These are phyloP conservation scores for Drosophila suboccidentalis DNA, from an alignment of 2,888 invertebrate species.

Conservation along the genomic window DNA sequence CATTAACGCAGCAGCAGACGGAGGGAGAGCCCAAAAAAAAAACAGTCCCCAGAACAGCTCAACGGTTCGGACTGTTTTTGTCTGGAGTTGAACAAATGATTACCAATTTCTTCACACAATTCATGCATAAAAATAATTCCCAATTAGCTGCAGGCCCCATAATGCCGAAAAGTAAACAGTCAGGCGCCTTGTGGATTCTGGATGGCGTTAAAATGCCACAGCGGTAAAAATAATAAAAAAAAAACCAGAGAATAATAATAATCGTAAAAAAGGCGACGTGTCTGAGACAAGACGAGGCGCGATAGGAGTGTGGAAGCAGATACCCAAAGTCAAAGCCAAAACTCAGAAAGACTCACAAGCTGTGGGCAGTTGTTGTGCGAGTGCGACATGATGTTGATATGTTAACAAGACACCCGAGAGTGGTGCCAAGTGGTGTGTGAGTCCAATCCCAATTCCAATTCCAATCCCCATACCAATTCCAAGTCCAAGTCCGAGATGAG, in stretches of 20 bases:
- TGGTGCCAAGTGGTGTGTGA: constrained; percentile 78
- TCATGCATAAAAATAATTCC: constrained; percentile 82
- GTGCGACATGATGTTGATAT: constrained; percentile 82
- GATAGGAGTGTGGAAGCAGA: constrained; percentile 18
- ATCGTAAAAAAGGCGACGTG: constrained; percentile 71
- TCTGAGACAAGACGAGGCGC: constrained; percentile 7
- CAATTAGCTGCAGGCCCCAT: constrained; percentile 71
- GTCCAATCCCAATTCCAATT: constrained; percentile 19
- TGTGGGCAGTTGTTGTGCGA: constrained; percentile 65
- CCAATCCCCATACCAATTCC: constrained; percentile 1
- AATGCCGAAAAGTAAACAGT: constrained; percentile 68
- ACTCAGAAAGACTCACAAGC: constrained; percentile 19
- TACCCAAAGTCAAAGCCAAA: constrained; percentile 17
- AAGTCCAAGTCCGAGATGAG: constrained; percentile 24
- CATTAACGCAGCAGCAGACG: constrained; percentile 21
- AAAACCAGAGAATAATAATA: constrained; percentile 61
- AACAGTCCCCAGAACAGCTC: constrained; percentile 9
- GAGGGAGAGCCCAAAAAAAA: constrained; percentile 5
- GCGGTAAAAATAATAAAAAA: constrained; percentile 62
- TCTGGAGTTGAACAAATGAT: constrained; percentile 66
- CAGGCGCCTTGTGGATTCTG: constrained; percentile 71
- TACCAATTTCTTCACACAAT: constrained; percentile 81
- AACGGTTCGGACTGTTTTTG: constrained; percentile 5
- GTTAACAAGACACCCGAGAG: constrained; percentile 82
- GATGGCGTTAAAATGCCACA: constrained; percentile 71